Evolutionary conservation across 2,888 invertebrate genomes (phyloP), one percentile per base, ranked within the genome.

Genomic region (Mactromeris polynyma): DNA sequence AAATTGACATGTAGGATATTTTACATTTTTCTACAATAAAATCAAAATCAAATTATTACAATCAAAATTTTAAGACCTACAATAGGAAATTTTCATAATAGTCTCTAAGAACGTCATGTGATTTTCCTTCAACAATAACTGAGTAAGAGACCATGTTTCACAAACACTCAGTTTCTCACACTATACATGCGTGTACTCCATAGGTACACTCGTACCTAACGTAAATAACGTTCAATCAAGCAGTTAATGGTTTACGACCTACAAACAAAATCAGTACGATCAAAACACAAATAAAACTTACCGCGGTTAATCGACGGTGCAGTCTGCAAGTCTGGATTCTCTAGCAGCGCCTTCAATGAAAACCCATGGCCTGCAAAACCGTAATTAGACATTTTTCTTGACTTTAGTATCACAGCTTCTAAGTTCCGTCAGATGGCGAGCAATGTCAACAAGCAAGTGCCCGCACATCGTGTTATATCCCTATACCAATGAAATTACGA

Each of bases 331-430:
- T 94, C 91, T 9, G 95, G 95, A 73, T 95, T 93, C 85, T 95
- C 95, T 14, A 95, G 85, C 14, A 95, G 91, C 21, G 94, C 94
- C 86, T 95, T 95, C 36, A 95, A 90, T 26, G 95, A 95, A 78
- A 94, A 93, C 36, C 94, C 94, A 19, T 90, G 88, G 36, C 86
- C 69, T 14, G 84, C 84, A 46, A 51, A 79, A 21, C 84, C 78
- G 78, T 78, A 85, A 26, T 78, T 85, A 69, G 87, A 83, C 87
- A 87, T 87, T 83, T 83, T 87, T n/a, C 14, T 26, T 51, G 0
- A 31, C 26, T 69, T 17, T 33, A 2, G 21, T 58, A 21, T 26
- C 9, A n/a, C 26, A n/a, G 58, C 2, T 58, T n/a, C 58, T 6
- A 2, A 17, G 2, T 73, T 11, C 2, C 14, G 33, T 33, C 73